Evolutionary conservation across 2,113 vertebrate genomes (phyloP), one percentile per base, ranked within the genome.

Genomic region (Tyto alba): DNA sequence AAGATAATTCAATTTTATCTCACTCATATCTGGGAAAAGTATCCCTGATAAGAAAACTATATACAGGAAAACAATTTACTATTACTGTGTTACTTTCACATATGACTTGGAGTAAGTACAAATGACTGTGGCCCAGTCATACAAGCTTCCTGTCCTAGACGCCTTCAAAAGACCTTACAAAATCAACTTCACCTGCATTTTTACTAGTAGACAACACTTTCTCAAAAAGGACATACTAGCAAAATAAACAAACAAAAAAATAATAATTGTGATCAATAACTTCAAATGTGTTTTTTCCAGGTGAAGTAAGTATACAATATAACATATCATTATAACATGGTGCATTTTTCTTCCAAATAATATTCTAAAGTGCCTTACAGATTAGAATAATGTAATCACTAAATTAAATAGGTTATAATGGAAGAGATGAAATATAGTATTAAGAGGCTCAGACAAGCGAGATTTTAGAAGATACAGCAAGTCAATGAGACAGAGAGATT

Each of bases 381-480:
- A 80, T 92, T 81, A 84, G 48, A 90, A 95, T 71, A 90, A 59
- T 23, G 14, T 48, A 78, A 96, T 87, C 82, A 78, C 85, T 84
- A 90, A 92, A 97, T 93, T 91, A 95, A 95, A 96, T 62, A 85
- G 41, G 62, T 86, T 72, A 72, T 43, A 93, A 95, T 62, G 48
- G 88, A 87, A 96, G 43, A 7, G 2, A 90, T 85, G 74, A 88
- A 95, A 92, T 94, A 67, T 18, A 82, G 41, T 50, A 91, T 80
- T 92, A 93, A 77, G 80, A 92, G 89, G 55, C 73, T 94, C 67
- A 85, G 91, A 89, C 43, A 92, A 82, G 69, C 67, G 68, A 95
- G 88, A 90, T 92, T 96, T 95, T 86, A n/a, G 63, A 96, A 88
- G 91, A 91, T 69, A 72, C 81, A 79, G 69, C 7, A 77, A 94